Evolutionary conservation across 2,888 invertebrate species (phyloP).

Genomic region (Tigriopus californicus): DNA sequence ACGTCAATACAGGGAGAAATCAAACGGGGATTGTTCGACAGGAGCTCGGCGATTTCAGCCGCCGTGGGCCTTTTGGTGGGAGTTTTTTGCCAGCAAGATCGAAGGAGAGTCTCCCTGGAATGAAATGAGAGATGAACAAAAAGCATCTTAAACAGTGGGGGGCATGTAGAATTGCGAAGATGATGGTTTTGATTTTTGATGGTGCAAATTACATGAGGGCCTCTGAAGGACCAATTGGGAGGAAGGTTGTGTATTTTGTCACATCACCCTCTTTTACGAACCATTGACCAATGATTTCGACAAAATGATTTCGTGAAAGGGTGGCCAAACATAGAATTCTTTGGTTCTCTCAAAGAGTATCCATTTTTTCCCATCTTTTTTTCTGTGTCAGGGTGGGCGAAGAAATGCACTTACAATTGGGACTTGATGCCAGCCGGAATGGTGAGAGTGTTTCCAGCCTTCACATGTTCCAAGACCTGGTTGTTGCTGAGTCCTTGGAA

Average conservation of each 20-base stretch:
- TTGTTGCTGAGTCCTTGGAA: slow-evolving; percentile 69
- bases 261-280: too few species aligned
- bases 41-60: slow-evolving; percentile 55
- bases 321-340: too few species aligned
- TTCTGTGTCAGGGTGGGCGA: not conserved
- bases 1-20: slow-evolving; percentile 58
- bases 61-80: slow-evolving; percentile 51
- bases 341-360: too few species aligned
- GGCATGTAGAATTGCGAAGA: not conserved
- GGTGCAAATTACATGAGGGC: too few species aligned
- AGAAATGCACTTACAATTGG: slow-evolving; percentile 43
- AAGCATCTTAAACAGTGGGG: not conserved
- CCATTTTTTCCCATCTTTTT: too few species aligned
- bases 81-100: slow-evolving; percentile 57
- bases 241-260: too few species aligned
- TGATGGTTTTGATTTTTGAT: not conserved
- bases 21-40: slow-evolving; percentile 54
- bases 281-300: too few species aligned
- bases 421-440: slow-evolving; percentile 59
- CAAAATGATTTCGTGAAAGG: too few species aligned
- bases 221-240: too few species aligned
- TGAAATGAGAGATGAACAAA: not conserved
- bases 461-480: slow-evolving; percentile 61
- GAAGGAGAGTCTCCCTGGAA: slow-evolving; percentile 48
- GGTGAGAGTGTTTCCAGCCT: slow-evolving; percentile 47